Evolutionary conservation across 2,888 invertebrate species (phyloP).

Genomic region (Drosophila robusta): DNA sequence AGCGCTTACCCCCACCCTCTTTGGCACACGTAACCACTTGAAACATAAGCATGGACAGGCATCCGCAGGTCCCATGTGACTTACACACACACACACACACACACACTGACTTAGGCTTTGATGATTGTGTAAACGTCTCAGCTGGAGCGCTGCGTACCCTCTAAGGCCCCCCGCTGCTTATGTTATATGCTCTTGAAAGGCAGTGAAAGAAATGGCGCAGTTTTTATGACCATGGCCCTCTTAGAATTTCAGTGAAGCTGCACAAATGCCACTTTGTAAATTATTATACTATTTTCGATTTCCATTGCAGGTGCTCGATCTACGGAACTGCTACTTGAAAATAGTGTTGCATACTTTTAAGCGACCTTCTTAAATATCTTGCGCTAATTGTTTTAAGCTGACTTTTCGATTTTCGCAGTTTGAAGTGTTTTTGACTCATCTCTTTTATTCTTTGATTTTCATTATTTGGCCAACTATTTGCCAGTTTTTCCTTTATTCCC

Average conservation of each 20-base stretch:
- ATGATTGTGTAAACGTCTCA: slow-evolving; percentile 68
- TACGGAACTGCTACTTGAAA: background rate
- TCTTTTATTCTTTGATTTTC: no score
- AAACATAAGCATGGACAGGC: slow-evolving; percentile 54
- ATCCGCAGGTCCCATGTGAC: slow-evolving; percentile 72
- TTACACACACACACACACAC: slow-evolving; percentile 29
- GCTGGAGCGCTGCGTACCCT: slow-evolving; percentile 16
- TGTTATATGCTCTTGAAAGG: slow-evolving; percentile 1
- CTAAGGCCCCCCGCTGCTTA: background rate
- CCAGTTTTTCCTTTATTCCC: no score
- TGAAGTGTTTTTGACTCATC: background rate
- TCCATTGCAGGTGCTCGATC: background rate
- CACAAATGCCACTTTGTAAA: slow-evolving; percentile 2
- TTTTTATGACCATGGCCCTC: background rate
- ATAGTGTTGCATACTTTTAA: slow-evolving; percentile 55
- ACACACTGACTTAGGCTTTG: slow-evolving; percentile 1
- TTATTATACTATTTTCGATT: slow-evolving; percentile 7
- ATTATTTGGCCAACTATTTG: no score
- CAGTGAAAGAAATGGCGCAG: background rate
- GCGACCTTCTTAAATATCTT: slow-evolving; percentile 26
- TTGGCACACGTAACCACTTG: slow-evolving; percentile 50
- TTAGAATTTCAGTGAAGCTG: background rate
- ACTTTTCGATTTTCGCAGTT: no score
- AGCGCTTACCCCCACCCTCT: background rate
- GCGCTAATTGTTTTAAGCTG: background rate